Conservation (phyloP, 64 coral and sea anemone species). For the Stylophora pistillata region DNA sequence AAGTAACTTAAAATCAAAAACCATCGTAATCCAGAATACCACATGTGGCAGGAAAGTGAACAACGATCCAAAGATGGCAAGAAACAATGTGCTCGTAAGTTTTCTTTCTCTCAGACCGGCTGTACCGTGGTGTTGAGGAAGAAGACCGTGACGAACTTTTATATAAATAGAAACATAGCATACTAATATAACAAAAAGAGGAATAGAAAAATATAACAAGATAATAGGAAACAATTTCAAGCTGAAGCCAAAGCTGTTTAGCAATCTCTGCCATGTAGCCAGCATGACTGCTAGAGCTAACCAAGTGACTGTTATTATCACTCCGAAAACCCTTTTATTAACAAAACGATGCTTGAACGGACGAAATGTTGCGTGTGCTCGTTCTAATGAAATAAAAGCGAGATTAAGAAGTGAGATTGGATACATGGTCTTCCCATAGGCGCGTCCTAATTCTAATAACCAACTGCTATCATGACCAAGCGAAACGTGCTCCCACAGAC, state of each 20-base stretch:
- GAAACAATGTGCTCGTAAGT: no score
- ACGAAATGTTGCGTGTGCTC: background rate
- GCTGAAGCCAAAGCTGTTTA: accelerated
- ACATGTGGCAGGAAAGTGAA: no score
- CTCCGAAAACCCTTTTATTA: background rate
- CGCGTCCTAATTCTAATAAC: no score
- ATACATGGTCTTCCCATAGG: no score
- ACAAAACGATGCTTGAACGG: background rate
- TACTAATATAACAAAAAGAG: background rate
- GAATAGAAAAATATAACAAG: background rate
- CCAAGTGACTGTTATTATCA: background rate
- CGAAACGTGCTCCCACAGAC: no score
- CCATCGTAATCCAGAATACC: no score
- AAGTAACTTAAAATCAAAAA: no score
- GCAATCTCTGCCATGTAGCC: background rate
- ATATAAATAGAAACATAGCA: background rate
- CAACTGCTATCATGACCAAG: background rate
- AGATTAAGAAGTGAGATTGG: background rate
- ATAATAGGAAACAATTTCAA: background rate
- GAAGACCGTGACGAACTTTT: background rate
- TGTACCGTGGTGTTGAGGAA: background rate
- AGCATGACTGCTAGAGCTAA: background rate
- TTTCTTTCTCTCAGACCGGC: background rate
- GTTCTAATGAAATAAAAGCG: background rate
- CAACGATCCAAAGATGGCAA: no score